phyloP scores from a whole-genome alignment of 2,113 vertebrate species.

The Passerina amoena region DNA sequence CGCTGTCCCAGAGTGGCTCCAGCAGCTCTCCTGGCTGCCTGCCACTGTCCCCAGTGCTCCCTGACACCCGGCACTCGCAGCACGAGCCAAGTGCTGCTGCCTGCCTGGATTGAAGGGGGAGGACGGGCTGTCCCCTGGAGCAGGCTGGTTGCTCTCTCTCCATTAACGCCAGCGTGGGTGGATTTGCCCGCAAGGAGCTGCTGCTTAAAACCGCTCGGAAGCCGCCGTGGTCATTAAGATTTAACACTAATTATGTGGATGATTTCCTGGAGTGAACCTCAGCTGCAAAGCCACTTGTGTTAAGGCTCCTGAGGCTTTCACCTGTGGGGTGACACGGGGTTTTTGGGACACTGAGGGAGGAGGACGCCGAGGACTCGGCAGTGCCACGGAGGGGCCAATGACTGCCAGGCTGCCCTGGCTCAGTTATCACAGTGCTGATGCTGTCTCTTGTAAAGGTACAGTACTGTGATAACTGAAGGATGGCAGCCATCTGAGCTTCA shows the following conservation, averaged over 20 bases:
- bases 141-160: not conserved
- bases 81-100: not conserved
- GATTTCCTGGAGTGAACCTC: not conserved
- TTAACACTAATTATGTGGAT: not conserved
- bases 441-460: slow-evolving; percentile 99
- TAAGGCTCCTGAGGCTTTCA: not conserved
- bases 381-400: slow-evolving; percentile 17
- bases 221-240: not conserved
- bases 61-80: not conserved
- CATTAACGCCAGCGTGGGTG: not conserved
- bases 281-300: not conserved
- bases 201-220: not conserved
- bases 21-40: not conserved
- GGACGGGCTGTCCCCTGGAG: rapidly evolving
- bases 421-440: slow-evolving; percentile 99
- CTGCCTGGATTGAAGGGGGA: not conserved
- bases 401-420: slow-evolving; percentile 98
- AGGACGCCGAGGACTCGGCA: not conserved
- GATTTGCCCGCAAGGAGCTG: not conserved
- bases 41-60: not conserved
- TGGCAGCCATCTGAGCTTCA: slow-evolving; percentile 97
- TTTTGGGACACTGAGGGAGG: rapidly evolving
- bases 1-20: not conserved
- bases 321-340: rapidly evolving
- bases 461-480: slow-evolving; percentile 99